phyloP scores from a whole-genome alignment of 2,888 invertebrate species.

The Latrodectus hesperus region DNA sequence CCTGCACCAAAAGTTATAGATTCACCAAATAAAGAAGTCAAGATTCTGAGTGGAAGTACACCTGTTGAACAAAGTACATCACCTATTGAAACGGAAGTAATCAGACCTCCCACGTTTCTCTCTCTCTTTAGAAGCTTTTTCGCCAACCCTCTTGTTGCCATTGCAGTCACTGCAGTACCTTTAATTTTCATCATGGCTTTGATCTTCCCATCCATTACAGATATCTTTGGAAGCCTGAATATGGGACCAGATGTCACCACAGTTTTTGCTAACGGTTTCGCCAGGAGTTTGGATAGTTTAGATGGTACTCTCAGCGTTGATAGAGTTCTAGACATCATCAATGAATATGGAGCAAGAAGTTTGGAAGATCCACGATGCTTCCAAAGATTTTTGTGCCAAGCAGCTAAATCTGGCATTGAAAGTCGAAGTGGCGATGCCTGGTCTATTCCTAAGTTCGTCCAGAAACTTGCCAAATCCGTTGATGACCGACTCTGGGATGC shows the following conservation, averaged over 20 bases:
- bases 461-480: conserved; percentile 31
- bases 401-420: conserved; percentile 35
- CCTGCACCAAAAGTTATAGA: not conserved
- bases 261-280: conserved; percentile 39
- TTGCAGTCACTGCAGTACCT: conserved; percentile 18
- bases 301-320: conserved; percentile 5
- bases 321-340: conserved; percentile 25
- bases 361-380: conserved; percentile 49
- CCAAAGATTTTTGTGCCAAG: conserved; percentile 40
- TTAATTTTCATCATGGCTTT: conserved; percentile 15
- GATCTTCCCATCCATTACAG: not conserved
- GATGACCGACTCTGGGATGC: conserved; percentile 32
- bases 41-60: conserved; percentile 10
- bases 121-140: not conserved
- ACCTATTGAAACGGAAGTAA: not conserved
- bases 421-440: conserved; percentile 19
- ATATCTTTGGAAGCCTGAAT: conserved; percentile 5
- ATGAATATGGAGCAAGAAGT: conserved; percentile 22
- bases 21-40: conserved; percentile 18
- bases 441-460: conserved; percentile 12
- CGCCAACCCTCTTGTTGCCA: not conserved
- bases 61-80: not conserved
- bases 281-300: conserved; percentile 8
- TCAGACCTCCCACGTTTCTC: conserved; percentile 22
- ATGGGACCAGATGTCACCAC: conserved; percentile 25